Conservation (phyloP, 1,140 invertebrate species). For the Ylistrum balloti region DNA sequence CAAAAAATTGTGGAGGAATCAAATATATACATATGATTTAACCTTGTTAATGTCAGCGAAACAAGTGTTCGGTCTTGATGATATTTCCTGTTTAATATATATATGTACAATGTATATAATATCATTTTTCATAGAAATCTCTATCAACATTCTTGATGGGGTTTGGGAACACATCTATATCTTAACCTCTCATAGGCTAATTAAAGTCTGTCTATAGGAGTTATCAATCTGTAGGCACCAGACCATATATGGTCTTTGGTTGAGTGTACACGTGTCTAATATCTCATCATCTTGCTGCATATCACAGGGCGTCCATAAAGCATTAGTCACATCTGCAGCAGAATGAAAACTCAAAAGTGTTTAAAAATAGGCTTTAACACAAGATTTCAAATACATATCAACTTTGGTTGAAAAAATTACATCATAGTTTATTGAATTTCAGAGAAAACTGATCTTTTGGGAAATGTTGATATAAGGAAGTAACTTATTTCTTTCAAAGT, state of each 20-base stretch:
- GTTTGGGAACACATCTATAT: not conserved
- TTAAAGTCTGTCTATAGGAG: not conserved
- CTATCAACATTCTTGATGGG: too few species aligned
- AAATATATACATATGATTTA: too few species aligned
- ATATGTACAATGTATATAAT: too few species aligned
- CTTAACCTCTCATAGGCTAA: not conserved
- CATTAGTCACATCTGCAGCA: not conserved
- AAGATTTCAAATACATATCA: not conserved
- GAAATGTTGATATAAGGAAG: not conserved
- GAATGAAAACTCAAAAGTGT: constrained; percentile 13
- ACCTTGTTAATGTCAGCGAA: too few species aligned
- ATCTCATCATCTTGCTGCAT: not conserved
- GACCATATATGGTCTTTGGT: not conserved
- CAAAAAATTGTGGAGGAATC: too few species aligned
- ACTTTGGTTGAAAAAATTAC: not conserved
- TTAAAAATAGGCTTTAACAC: not conserved
- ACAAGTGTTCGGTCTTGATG: too few species aligned
- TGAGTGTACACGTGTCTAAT: constrained; percentile 2
- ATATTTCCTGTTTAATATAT: too few species aligned
- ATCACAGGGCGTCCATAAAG: not conserved
- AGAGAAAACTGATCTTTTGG: not conserved
- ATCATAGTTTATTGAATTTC: not conserved
- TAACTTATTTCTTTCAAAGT: not conserved
- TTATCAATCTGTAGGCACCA: not conserved
- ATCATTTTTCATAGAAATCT: too few species aligned